These are phyloP conservation scores for Toxotes lorentzi DNA, from an alignment of 2,797 vertebrate species.

Conservation along the genomic window DNA sequence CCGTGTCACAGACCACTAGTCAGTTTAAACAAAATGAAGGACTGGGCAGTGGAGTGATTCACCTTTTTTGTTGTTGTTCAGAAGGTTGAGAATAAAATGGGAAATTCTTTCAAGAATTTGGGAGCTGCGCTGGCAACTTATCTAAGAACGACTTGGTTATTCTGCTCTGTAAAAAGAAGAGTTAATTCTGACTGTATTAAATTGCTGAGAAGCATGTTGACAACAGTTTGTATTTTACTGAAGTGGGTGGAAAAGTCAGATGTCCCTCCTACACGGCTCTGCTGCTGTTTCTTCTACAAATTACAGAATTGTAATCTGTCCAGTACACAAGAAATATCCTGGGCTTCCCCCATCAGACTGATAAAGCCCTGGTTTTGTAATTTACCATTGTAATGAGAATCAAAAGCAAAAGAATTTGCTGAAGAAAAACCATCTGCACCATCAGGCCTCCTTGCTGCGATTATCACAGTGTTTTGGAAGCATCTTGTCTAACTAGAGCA, in stretches of 20 bases:
- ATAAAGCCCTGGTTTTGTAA: background rate
- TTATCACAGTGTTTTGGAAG: background rate
- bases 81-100: background rate
- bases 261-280: constrained; percentile 39
- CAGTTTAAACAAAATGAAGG: constrained; percentile 1
- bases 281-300: constrained; percentile 32
- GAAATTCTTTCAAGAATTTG: background rate
- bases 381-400: constrained; percentile 6
- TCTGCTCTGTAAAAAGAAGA: background rate
- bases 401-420: background rate
- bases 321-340: constrained; percentile 14
- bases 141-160: background rate
- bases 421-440: constrained; percentile 15
- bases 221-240: constrained; percentile 29
- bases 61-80: background rate
- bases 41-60: fast-evolving
- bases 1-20: constrained; percentile 3
- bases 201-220: constrained; percentile 16
- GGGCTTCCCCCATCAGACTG: constrained; percentile 2
- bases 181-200: background rate
- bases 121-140: background rate
- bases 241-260: constrained; percentile 29
- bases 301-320: background rate
- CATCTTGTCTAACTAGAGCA: background rate
- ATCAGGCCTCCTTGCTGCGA: background rate